These are phyloP conservation scores for Leguminivora glycinivorella DNA, from an alignment of 1,140 invertebrate genomes.

Conservation along the genomic window DNA sequence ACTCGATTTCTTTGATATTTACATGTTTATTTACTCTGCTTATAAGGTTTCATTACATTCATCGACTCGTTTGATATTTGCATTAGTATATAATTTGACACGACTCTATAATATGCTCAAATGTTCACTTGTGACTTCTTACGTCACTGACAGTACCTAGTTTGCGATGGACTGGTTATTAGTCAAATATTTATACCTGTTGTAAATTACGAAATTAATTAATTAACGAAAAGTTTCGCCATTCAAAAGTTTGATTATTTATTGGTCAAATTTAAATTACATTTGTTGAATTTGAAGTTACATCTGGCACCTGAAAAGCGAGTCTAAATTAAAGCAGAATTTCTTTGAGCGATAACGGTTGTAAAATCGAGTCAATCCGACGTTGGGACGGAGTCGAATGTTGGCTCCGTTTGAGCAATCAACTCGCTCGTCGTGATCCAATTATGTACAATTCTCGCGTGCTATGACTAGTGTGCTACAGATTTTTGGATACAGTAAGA, in stretches of 20 bases:
- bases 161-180: too few species aligned
- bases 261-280: not conserved
- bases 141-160: too few species aligned
- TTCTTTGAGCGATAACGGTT: conserved; percentile 1
- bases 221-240: not conserved
- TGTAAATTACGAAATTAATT: not conserved
- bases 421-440: conserved; percentile 14
- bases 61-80: conserved; percentile 11
- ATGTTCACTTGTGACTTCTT: too few species aligned
- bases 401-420: conserved; percentile 16
- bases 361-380: not conserved
- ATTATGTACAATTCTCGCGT: conserved; percentile 8
- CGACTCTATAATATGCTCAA: not conserved
- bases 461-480: not conserved
- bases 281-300: not conserved
- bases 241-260: not conserved
- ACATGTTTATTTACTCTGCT: not conserved
- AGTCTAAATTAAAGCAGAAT: not conserved
- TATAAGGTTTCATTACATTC: not conserved
- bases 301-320: not conserved
- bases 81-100: not conserved
- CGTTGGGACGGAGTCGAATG: not conserved
- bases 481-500: not conserved
- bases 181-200: not conserved
- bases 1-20: not conserved